Conservation (phyloP, 2,797 vertebrate genomes). For the Buceros bicornis region DNA sequence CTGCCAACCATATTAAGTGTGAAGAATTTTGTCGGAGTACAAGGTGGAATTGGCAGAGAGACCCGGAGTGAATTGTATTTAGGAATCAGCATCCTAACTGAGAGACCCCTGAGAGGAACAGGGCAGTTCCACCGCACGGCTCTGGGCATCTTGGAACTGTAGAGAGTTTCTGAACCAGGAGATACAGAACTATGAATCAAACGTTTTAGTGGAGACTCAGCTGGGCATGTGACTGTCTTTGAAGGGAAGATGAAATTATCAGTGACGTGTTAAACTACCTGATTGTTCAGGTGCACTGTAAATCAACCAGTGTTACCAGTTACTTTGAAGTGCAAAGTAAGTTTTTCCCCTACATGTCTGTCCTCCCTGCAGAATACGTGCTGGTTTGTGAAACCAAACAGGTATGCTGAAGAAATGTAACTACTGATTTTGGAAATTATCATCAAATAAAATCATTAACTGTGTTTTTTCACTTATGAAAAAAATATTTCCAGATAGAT, state of each 20-base stretch:
- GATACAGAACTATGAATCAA: background rate
- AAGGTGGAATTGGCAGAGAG: background rate
- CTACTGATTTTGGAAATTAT: background rate
- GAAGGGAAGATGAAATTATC: background rate
- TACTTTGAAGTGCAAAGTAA: background rate
- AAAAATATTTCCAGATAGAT: background rate
- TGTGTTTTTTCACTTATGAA: fast-evolving
- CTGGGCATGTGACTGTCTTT: background rate
- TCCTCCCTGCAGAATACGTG: background rate
- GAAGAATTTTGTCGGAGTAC: background rate
- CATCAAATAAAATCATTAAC: background rate
- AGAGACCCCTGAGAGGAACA: background rate
- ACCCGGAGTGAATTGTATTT: background rate
- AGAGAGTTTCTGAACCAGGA: background rate
- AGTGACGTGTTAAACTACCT: fast-evolving
- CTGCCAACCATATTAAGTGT: background rate
- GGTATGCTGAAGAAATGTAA: background rate
- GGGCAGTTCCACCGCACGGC: background rate
- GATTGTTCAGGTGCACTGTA: background rate
- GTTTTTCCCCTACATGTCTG: background rate
- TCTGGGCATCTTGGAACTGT: background rate
- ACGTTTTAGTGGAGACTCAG: background rate
- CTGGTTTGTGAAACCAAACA: background rate
- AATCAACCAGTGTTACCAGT: background rate
- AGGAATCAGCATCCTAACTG: background rate